Evolutionary conservation across 2,888 invertebrate species (phyloP).

Genomic region (Hirtodrosophila histrioides): DNA sequence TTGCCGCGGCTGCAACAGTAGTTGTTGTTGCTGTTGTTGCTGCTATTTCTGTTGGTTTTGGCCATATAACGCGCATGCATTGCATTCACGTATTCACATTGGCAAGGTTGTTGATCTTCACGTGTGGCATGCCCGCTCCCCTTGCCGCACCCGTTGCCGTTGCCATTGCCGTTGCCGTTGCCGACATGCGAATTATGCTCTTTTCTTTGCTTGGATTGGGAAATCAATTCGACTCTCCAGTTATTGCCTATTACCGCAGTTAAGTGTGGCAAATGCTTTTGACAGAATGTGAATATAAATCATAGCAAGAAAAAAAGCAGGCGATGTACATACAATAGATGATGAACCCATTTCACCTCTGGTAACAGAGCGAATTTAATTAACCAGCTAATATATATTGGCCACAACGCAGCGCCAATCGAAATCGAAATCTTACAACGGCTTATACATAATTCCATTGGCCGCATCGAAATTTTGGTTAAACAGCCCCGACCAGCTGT

Average conservation of each 20-base stretch:
- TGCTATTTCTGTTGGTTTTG: slow-evolving; percentile 35
- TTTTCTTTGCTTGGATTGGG: slow-evolving; percentile 12
- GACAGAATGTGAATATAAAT: slow-evolving; percentile 41
- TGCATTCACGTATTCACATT: slow-evolving; percentile 66
- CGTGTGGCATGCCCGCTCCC: slow-evolving; percentile 44
- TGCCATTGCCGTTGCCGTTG: slow-evolving; percentile 32
- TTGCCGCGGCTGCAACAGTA: slow-evolving; percentile 15
- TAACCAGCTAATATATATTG: slow-evolving; percentile 32
- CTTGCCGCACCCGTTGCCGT: slow-evolving; percentile 2
- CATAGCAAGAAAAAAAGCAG: slow-evolving; percentile 2
- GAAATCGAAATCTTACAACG: slow-evolving; percentile 46
- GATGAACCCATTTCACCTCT: slow-evolving; percentile 39
- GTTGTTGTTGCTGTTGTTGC: slow-evolving; percentile 16
- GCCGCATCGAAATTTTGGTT: slow-evolving; percentile 12
- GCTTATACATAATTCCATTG: slow-evolving; percentile 13
- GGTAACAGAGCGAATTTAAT: slow-evolving; percentile 21
- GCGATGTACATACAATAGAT: slow-evolving; percentile 4
- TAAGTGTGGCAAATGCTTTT: slow-evolving; percentile 52
- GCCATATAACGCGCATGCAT: slow-evolving; percentile 66
- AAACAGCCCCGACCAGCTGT: not conserved
- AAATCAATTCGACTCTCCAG: slow-evolving; percentile 44
- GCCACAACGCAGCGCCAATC: slow-evolving; percentile 29
- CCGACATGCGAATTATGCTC: slow-evolving; percentile 27
- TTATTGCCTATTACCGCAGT: slow-evolving; percentile 32
- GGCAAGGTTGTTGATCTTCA: slow-evolving; percentile 79